These are phyloP conservation scores for Ammodytes marinus DNA, from an alignment of 2,113 vertebrate species.

Conservation along the genomic window DNA sequence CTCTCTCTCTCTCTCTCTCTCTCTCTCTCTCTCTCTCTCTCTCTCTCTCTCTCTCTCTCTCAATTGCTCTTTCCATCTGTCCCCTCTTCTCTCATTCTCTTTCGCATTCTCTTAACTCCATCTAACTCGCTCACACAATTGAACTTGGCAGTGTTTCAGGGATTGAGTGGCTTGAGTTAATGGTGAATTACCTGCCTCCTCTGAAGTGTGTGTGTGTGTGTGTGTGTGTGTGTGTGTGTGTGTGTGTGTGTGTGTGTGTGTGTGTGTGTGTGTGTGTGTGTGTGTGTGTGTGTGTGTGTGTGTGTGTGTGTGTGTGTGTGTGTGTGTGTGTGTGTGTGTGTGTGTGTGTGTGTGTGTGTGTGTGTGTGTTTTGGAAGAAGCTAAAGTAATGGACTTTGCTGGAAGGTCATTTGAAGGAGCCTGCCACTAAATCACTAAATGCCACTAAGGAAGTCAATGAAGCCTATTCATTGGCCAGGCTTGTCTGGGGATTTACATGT, in stretches of 20 bases:
- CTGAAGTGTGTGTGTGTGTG: no score
- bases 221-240: no score
- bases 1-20: conserved; percentile 39
- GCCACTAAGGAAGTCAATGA: conserved; percentile 53
- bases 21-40: conserved; percentile 33
- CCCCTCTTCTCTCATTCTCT: conserved; percentile 39
- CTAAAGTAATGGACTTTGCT: conserved; percentile 65
- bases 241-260: no score
- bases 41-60: conserved; percentile 19
- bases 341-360: conserved; percentile 45
- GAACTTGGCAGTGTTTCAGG: conserved; percentile 72
- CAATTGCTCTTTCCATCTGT: conserved; percentile 54
- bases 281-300: no score
- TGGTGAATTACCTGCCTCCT: conserved; percentile 71
- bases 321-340: no score
- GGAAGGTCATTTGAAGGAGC: conserved; percentile 76
- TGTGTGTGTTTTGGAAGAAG: conserved; percentile 9
- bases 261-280: no score
- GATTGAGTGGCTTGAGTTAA: conserved; percentile 71
- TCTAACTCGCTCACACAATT: conserved; percentile 58
- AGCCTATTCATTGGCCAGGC: conserved; percentile 38
- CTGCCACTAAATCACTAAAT: conserved; percentile 68
- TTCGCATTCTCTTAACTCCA: conserved; percentile 31
- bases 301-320: no score
- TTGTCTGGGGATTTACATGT: conserved; percentile 51